Conservation (phyloP, 2,888 invertebrate genomes). For the Anaspis maculata region DNA sequence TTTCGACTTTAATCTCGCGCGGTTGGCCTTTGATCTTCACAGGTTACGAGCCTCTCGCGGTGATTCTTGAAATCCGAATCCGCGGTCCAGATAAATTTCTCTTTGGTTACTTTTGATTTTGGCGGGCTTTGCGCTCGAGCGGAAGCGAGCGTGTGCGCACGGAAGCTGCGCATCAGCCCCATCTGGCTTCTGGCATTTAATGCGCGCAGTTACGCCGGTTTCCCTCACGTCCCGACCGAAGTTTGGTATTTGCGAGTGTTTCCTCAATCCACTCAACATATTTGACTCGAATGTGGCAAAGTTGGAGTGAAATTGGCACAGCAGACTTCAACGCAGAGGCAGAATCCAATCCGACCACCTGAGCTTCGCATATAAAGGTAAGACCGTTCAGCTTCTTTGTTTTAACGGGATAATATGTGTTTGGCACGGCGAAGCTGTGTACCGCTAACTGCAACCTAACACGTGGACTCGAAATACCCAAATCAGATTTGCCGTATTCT, state of each 20-base stretch:
- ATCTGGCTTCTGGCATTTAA: too few relatives aligned
- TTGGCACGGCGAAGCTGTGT: constrained; percentile 18
- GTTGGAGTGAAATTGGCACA: constrained; percentile 21
- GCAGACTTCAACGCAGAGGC: constrained; percentile 20
- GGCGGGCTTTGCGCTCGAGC: too few relatives aligned
- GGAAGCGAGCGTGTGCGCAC: too few relatives aligned
- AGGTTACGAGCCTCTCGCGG: too few relatives aligned
- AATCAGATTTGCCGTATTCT: too few relatives aligned
- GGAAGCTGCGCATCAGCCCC: too few relatives aligned
- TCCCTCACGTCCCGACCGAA: constrained; percentile 20
- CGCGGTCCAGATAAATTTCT: too few relatives aligned
- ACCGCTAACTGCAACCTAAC: too few relatives aligned
- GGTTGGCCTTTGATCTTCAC: too few relatives aligned
- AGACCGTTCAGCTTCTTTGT: constrained; percentile 24
- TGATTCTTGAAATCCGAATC: too few relatives aligned
- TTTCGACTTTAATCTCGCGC: too few relatives aligned
- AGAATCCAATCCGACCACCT: constrained; percentile 25
- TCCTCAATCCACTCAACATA: constrained; percentile 22
- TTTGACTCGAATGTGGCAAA: constrained; percentile 35
- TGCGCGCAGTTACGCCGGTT: constrained; percentile 34
- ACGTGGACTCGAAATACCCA: constrained; percentile 26
- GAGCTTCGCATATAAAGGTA: constrained; percentile 23
- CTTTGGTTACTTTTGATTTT: too few relatives aligned
- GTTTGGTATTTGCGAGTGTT: constrained; percentile 25
- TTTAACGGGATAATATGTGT: constrained; percentile 20